Evolutionary conservation across 2,888 invertebrate genomes (phyloP).

Genomic region (Heliconius cydno): DNA sequence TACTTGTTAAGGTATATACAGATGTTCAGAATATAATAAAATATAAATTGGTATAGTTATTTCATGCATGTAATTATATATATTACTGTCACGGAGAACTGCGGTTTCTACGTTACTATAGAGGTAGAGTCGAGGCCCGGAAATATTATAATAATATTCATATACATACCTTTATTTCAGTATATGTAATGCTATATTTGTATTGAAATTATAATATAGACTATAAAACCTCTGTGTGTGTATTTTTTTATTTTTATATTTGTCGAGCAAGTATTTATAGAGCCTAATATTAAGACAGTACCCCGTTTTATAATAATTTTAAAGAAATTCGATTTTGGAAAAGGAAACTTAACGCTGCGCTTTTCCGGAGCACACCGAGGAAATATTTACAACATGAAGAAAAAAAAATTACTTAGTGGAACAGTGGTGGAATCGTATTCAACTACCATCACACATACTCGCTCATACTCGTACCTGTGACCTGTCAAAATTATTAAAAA

Average conservation of each 20-base stretch:
- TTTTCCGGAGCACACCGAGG: neutral
- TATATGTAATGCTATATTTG: neutral
- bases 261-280: too few relatives aligned
- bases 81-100: slow-evolving; percentile 19
- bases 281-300: too few relatives aligned
- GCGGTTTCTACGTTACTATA: slow-evolving; percentile 18
- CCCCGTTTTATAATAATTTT: too few relatives aligned
- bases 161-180: neutral
- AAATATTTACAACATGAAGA: neutral
- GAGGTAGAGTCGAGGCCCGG: slow-evolving; percentile 1
- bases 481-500: too few relatives aligned
- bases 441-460: too few relatives aligned
- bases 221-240: neutral
- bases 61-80: slow-evolving; percentile 15
- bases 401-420: neutral
- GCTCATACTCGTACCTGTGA: too few relatives aligned
- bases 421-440: too few relatives aligned
- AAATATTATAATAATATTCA: neutral
- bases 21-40: slow-evolving; percentile 1
- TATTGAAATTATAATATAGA: neutral
- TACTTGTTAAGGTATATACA: neutral
- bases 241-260: neutral
- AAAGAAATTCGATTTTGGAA: too few relatives aligned
- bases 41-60: neutral
- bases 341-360: neutral